Conservation (phyloP, 2,797 vertebrate species). For the Cynodonichthys magdalenae region DNA sequence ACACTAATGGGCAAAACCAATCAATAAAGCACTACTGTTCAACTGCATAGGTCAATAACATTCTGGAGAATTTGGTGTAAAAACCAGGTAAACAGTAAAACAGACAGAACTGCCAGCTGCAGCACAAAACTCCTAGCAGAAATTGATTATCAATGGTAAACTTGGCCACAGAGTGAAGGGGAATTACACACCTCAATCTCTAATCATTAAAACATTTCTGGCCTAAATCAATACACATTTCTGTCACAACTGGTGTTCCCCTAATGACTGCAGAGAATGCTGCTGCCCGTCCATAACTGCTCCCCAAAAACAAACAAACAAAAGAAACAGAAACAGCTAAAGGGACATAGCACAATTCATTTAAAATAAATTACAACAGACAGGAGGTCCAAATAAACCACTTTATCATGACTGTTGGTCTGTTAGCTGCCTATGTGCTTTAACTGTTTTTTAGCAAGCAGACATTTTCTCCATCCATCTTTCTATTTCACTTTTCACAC, state of each 20-base stretch:
- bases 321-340: slow-evolving; percentile 24
- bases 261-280: slow-evolving; percentile 26
- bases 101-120: slow-evolving; percentile 46
- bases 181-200: slow-evolving; percentile 81
- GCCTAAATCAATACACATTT: slow-evolving; percentile 78
- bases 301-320: slow-evolving; percentile 10
- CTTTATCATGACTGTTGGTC: slow-evolving; percentile 15
- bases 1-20: background rate
- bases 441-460: slow-evolving; percentile 32
- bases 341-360: slow-evolving; percentile 11
- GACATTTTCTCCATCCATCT: background rate
- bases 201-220: slow-evolving; percentile 70
- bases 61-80: slow-evolving; percentile 7
- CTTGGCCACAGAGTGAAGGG: slow-evolving; percentile 64
- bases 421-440: slow-evolving; percentile 12
- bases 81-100: slow-evolving; percentile 17
- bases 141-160: slow-evolving; percentile 77
- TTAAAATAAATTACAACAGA: slow-evolving; percentile 20
- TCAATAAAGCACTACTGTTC: slow-evolving; percentile 15
- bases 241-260: slow-evolving; percentile 59
- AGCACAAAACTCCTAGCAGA: slow-evolving; percentile 52
- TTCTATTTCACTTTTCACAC: background rate
- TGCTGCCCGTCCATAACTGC: slow-evolving; percentile 35
- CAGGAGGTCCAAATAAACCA: slow-evolving; percentile 22
- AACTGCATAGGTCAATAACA: slow-evolving; percentile 7